Conservation (phyloP, 1,140 invertebrate species). For the Aphaenogaster ashmeadi region DNA sequence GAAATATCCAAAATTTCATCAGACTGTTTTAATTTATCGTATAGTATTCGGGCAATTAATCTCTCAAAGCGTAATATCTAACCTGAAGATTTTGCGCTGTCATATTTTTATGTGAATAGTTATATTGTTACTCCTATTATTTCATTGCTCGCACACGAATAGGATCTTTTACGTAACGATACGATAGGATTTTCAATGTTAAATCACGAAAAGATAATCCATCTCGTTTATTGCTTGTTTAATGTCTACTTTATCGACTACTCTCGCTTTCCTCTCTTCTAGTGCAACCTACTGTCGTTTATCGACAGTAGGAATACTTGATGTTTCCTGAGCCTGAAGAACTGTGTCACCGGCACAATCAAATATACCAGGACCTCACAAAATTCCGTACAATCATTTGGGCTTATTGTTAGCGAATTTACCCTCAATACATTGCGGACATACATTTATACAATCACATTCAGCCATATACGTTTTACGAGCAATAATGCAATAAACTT, state of each 20-base stretch:
- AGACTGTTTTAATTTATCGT: not conserved
- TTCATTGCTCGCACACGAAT: not conserved
- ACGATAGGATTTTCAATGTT: not conserved
- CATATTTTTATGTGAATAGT: not conserved
- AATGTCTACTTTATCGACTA: slow-evolving; percentile 48
- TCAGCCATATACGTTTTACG: too few relatives aligned
- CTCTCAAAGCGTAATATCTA: not conserved
- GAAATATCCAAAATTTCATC: not conserved
- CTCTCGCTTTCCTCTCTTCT: slow-evolving; percentile 26
- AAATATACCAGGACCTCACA: not conserved
- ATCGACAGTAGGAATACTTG: slow-evolving; percentile 47
- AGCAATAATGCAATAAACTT: too few relatives aligned
- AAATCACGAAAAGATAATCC: not conserved
- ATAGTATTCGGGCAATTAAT: not conserved
- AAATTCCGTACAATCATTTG: too few relatives aligned
- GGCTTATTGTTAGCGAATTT: too few relatives aligned
- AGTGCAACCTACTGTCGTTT: not conserved
- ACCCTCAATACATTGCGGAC: too few relatives aligned
- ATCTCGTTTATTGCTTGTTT: not conserved
- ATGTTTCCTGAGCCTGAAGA: slow-evolving; percentile 30
- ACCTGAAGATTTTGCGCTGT: not conserved
- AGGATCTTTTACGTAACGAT: not conserved
- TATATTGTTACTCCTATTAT: slow-evolving; percentile 5
- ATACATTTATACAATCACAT: too few relatives aligned
- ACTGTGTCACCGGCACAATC: slow-evolving; percentile 41